These are phyloP conservation scores for Trichomycterus rosablanca DNA, from an alignment of 2,113 vertebrate genomes.

Conservation along the genomic window DNA sequence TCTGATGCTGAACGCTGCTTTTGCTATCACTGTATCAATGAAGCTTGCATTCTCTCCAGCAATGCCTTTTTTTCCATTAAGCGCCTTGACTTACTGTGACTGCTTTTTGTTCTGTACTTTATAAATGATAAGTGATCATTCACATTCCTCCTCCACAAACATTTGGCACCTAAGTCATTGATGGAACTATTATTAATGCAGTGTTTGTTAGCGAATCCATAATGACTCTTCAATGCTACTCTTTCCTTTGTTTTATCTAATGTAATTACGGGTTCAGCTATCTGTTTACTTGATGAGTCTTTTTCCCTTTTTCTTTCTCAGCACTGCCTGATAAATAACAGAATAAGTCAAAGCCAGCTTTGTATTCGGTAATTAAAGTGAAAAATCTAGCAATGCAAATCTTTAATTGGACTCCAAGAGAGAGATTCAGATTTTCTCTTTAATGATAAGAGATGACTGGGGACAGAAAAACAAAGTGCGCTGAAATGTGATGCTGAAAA, in stretches of 20 bases:
- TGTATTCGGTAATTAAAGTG: slow-evolving; percentile 99
- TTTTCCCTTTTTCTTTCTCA: slow-evolving; percentile 62
- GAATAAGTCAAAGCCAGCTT: slow-evolving; percentile 92
- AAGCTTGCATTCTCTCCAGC: slow-evolving; percentile 31
- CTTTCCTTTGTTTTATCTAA: slow-evolving; percentile 76
- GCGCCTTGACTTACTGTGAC: slow-evolving; percentile 25
- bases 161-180: slow-evolving; percentile 77
- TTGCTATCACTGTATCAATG: slow-evolving; percentile 28
- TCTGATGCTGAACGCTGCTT: slow-evolving; percentile 36
- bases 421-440: slow-evolving; percentile 99
- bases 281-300: slow-evolving; percentile 98
- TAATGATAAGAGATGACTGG: slow-evolving; percentile 99
- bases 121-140: slow-evolving; percentile 23
- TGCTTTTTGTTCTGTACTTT: slow-evolving; percentile 26
- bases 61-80: slow-evolving; percentile 18
- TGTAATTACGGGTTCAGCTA: slow-evolving; percentile 91
- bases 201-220: slow-evolving; percentile 87
- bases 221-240: slow-evolving; percentile 83
- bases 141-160: slow-evolving; percentile 66
- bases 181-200: slow-evolving; percentile 86
- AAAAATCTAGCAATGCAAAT: slow-evolving; percentile 99
- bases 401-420: slow-evolving; percentile 99
- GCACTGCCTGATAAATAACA: slow-evolving; percentile 98
- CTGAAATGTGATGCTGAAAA: slow-evolving; percentile 91
- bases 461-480: slow-evolving; percentile 97